Percentiles rank a stretch among this genome's conserved stretches.
Evolutionary conservation across 2,888 invertebrate genomes (phyloP).

Genomic region (Lumbricus terrestris): DNA sequence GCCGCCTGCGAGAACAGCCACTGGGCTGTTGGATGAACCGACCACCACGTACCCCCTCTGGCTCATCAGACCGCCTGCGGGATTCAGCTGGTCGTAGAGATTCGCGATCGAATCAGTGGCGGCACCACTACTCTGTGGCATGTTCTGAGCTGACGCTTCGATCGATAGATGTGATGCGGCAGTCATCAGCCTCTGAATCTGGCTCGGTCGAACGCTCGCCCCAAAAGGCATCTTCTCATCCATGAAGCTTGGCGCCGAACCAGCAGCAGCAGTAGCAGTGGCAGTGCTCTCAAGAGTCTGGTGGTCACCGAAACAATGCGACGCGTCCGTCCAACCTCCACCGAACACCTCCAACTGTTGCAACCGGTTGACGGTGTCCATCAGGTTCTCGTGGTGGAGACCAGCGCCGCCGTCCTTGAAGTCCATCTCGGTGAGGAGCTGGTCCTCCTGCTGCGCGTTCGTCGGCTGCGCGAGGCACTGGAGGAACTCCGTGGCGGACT

Average conservation of each 20-base stretch:
- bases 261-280: background rate
- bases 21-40: background rate
- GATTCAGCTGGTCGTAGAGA: background rate
- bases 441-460: background rate
- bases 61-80: background rate
- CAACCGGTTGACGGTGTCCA: constrained; percentile 6
- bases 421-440: background rate
- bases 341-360: background rate
- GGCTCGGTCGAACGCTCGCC: background rate
- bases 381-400: no score
- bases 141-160: background rate
- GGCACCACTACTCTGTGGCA: background rate
- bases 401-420: constrained; percentile 26
- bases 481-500: background rate
- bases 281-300: background rate
- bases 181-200: background rate
- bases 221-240: background rate
- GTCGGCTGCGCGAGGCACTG: background rate
- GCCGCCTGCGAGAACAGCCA: background rate
- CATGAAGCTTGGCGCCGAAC: background rate
- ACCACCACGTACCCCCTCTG: background rate
- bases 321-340: background rate
- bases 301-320: background rate
- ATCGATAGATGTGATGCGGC: background rate
- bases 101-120: background rate